Evolutionary conservation across 2,888 invertebrate genomes (phyloP).

Genomic region (Cephus pygmeus): DNA sequence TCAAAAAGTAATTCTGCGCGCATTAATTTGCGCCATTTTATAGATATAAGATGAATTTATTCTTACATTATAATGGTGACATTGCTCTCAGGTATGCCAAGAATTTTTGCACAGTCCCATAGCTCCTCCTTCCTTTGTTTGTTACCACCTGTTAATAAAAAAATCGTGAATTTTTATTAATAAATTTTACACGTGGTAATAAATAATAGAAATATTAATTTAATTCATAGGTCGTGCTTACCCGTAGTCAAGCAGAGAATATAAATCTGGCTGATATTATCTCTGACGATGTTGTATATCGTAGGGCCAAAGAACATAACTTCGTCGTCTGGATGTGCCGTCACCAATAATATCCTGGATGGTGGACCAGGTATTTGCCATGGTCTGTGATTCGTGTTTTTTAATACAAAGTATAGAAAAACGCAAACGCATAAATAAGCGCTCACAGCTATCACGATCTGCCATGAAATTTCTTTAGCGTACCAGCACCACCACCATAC

Average conservation of each 20-base stretch:
- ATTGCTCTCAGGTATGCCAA: conserved; percentile 84
- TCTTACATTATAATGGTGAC: conserved; percentile 73
- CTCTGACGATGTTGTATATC: conserved; percentile 75
- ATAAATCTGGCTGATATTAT: conserved; percentile 77
- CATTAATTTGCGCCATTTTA: background rate
- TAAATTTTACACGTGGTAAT: background rate
- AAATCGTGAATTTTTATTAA: background rate
- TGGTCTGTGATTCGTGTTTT: conserved; percentile 51
- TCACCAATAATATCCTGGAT: conserved; percentile 80
- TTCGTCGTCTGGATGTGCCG: conserved; percentile 98
- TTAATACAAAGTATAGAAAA: conserved; percentile 55
- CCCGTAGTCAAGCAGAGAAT: conserved; percentile 89
- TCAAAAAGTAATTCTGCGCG: background rate
- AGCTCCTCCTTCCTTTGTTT: conserved; percentile 79
- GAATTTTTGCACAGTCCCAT: conserved; percentile 80
- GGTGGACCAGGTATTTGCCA: conserved; percentile 64
- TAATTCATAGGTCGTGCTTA: conserved; percentile 54
- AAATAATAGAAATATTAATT: background rate
- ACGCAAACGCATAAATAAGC: conserved; percentile 57
- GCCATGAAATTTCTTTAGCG: conserved; percentile 58
- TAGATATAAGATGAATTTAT: background rate
- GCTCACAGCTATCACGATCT: conserved; percentile 50
- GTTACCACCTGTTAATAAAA: conserved; percentile 50
- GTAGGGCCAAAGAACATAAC: conserved; percentile 99
- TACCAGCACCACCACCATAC: conserved; percentile 59